Conservation (phyloP, 35 echinoderm and acorn worm species). For the Apostichopus californicus region DNA sequence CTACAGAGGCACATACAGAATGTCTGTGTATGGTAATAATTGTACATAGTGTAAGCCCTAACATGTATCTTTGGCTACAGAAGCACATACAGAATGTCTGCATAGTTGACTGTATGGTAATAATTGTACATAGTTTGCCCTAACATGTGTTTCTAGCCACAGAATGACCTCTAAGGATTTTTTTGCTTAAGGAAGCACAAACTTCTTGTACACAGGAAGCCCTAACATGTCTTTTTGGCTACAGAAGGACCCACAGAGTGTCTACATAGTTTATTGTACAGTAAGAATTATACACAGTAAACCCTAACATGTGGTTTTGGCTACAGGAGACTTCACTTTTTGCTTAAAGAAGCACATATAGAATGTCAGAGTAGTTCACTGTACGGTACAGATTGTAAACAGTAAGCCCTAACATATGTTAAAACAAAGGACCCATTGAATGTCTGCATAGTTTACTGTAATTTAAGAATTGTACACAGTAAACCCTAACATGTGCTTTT, state of each 20-base stretch:
- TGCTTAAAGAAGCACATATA: constrained; percentile 73
- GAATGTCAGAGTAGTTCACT: constrained; percentile 87
- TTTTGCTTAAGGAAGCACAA: too few relatives aligned
- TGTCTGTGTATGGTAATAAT: constrained; percentile 86
- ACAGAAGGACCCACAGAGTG: constrained; percentile 95
- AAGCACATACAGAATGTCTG: constrained; percentile 93
- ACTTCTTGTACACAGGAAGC: too few relatives aligned
- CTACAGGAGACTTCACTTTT: constrained; percentile 5
- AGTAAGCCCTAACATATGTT: constrained; percentile 94
- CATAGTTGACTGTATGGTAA: constrained; percentile 86
- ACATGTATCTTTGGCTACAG: constrained; percentile 99
- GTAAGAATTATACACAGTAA: constrained; percentile 87
- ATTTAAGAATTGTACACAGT: constrained; percentile 83
- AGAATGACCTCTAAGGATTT: too few relatives aligned
- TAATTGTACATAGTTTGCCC: constrained; percentile 85
- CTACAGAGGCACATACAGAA: constrained; percentile 96
- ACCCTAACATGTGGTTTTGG: constrained; percentile 98
- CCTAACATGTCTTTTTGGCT: constrained; percentile 52
- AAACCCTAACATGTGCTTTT: constrained; percentile 96
- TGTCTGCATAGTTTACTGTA: constrained; percentile 86
- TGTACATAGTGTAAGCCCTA: constrained; percentile 88
- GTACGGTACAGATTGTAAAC: constrained; percentile 83
- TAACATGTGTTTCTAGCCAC: constrained; percentile 63
- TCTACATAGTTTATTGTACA: constrained; percentile 84
- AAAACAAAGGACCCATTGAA: constrained; percentile 94